phyloP scores from a whole-genome alignment of 1,140 invertebrate genomes.

The Pogonognathellus flavescens region DNA sequence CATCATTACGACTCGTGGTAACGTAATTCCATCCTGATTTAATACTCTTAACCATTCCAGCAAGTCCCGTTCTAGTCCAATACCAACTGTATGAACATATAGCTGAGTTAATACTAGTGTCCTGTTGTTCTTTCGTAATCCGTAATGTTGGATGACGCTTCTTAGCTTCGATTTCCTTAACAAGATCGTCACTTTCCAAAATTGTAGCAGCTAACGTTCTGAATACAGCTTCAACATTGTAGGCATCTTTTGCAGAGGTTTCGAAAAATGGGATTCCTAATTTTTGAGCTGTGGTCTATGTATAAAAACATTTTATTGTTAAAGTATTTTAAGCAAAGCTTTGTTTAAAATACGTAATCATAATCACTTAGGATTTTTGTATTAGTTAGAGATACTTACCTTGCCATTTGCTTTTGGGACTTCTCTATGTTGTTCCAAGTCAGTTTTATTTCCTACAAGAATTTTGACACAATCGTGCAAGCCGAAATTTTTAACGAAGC shows the following conservation, averaged over 20 bases:
- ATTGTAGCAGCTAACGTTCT: slow-evolving; percentile 77
- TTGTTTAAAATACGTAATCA: no score
- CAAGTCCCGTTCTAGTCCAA: slow-evolving; percentile 59
- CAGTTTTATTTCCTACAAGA: slow-evolving; percentile 81
- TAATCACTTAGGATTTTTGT: no score
- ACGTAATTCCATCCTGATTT: slow-evolving; percentile 60
- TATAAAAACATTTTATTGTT: neutral
- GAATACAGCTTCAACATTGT: slow-evolving; percentile 78
- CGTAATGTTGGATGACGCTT: slow-evolving; percentile 55
- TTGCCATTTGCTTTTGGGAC: slow-evolving; percentile 69
- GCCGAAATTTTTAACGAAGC: slow-evolving; percentile 87
- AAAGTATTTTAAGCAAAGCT: no score
- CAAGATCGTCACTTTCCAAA: slow-evolving; percentile 59
- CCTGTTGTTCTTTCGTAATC: slow-evolving; percentile 52
- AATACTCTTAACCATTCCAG: slow-evolving; percentile 54
- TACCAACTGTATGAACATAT: slow-evolving; percentile 62
- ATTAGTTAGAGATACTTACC: slow-evolving; percentile 56
- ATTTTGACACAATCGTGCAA: slow-evolving; percentile 91
- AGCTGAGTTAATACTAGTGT: neutral
- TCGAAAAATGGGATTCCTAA: slow-evolving; percentile 90
- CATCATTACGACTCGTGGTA: slow-evolving; percentile 28
- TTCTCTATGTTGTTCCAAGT: slow-evolving; percentile 69
- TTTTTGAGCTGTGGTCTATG: slow-evolving; percentile 77
- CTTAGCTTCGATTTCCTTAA: slow-evolving; percentile 56
- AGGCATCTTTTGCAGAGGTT: slow-evolving; percentile 87